Percentiles rank a stretch among this genome's conserved stretches.
Conservation (phyloP, 2,797 vertebrate species). For the Nyctalus aviator region DNA sequence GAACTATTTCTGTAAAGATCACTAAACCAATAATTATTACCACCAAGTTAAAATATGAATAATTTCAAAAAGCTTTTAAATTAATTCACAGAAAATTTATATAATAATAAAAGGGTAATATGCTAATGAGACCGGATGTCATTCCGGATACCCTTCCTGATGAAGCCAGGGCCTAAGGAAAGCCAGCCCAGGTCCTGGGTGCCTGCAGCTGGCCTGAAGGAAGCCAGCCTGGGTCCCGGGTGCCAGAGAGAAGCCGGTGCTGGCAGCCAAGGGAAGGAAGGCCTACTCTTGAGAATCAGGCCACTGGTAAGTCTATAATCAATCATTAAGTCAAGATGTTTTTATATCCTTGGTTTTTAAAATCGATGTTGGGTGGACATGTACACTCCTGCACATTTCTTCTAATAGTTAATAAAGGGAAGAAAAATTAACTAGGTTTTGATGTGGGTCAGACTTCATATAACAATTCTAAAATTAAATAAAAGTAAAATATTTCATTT, state of each 20-base stretch:
- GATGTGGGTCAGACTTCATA: conserved; percentile 2
- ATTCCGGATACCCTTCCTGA: no score
- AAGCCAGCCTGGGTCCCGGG: no score
- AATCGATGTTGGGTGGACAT: not conserved
- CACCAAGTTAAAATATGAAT: conserved; percentile 10
- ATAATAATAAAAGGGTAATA: no score
- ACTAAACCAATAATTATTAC: conserved; percentile 38
- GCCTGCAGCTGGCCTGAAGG: no score
- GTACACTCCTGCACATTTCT: not conserved
- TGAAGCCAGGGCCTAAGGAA: no score
- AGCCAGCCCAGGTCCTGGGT: no score
- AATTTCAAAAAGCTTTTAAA: conserved; percentile 37
- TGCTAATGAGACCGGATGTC: not conserved
- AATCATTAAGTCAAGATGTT: conserved; percentile 15
- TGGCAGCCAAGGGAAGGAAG: no score
- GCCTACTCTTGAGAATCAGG: no score
- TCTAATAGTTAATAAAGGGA: not conserved
- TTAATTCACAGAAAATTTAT: not conserved
- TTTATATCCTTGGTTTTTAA: conserved; percentile 3
- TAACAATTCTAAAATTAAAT: conserved; percentile 54
- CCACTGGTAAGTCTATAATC: not conserved
- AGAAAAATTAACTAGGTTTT: conserved; percentile 4
- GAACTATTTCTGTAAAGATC: conserved; percentile 22
- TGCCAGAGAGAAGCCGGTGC: no score
- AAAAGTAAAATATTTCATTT: conserved; percentile 20